Evolutionary conservation across 2,113 vertebrate species (phyloP), one percentile per base, ranked within the genome.

Genomic region (Romanogobio albipinnatus): DNA sequence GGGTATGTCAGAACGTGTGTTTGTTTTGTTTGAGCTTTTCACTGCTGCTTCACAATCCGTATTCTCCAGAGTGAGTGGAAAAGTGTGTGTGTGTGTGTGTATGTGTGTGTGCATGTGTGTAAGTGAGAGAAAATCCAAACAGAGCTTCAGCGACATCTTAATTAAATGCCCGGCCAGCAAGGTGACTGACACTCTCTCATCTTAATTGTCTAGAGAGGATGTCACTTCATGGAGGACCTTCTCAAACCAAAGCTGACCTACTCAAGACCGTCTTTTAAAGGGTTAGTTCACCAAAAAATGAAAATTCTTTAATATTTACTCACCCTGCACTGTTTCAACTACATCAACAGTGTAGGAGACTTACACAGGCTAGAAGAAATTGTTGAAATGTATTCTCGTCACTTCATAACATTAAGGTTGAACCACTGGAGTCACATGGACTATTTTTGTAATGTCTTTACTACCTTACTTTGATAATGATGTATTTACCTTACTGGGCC

Each of bases 51-150:
- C 56, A 75, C 84, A 24, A 83, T 82, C 49, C 49, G n/a, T 83
- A 77, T 79, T 47, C 85, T 68, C 70, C 39, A 4, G 81, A 73
- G 81, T 61, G 13, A 51, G 15, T 9, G 9, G 24, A 14, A 71
- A 71, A 71, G 9, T 71, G 36, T 71, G 66, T 9, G 66, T 70
- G 66, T 71, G 36, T 43, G 53, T 15, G 66, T 70, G 66, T 71
- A 17, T 43, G 53, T 15, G 66, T 70, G 66, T 71, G 36, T 43
- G 53, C 51, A 53, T 56, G 26, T 6, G 14, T 43, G 71, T 59
- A 26, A 70, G 26, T n/a, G 74, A 78, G 76, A 83, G 29, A 39
- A 75, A 74, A 84, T 74, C 58, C 68, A 73, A 87, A 73, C 51
- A 83, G 73, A 68, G 47, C 64, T 36, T 77, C 24, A 64, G n/a